phyloP scores from a whole-genome alignment of 2,113 vertebrate genomes.

The Myiozetetes cayanensis region DNA sequence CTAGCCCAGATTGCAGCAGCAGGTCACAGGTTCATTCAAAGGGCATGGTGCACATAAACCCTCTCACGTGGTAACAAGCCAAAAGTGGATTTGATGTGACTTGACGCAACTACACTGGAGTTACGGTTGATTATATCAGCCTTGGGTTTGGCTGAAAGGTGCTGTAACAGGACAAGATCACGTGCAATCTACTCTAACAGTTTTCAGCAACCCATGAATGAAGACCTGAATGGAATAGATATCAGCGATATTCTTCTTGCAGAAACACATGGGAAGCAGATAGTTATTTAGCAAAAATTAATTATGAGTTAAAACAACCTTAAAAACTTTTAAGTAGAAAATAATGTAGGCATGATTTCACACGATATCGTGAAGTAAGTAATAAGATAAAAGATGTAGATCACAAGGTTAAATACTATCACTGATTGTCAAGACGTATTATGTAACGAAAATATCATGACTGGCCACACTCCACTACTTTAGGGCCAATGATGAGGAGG shows the following conservation, averaged over 20 bases:
- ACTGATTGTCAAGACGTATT: background rate
- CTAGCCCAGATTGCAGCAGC: background rate
- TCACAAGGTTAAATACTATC: background rate
- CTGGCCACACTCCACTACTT: background rate
- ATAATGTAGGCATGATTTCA: background rate
- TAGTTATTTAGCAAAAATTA: background rate
- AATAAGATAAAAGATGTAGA: background rate
- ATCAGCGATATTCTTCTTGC: background rate
- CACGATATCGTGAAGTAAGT: background rate
- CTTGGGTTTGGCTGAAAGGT: background rate
- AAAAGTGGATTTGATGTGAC: constrained; percentile 26
- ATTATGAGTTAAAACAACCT: background rate
- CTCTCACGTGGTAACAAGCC: background rate
- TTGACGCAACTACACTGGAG: background rate
- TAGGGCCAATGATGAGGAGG: background rate
- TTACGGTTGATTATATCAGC: background rate
- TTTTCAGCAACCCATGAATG: background rate
- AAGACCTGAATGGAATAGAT: background rate
- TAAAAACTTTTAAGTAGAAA: background rate
- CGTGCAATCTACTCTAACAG: background rate
- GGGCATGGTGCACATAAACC: background rate
- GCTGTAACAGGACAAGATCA: background rate
- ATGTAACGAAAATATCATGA: background rate
- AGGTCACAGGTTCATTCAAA: constrained; percentile 15
- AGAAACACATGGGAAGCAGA: background rate